Percentiles rank a stretch among this genome's conserved stretches.
These are phyloP conservation scores for Strix occidentalis DNA, from an alignment of 2,797 vertebrate genomes.

Conservation along the genomic window DNA sequence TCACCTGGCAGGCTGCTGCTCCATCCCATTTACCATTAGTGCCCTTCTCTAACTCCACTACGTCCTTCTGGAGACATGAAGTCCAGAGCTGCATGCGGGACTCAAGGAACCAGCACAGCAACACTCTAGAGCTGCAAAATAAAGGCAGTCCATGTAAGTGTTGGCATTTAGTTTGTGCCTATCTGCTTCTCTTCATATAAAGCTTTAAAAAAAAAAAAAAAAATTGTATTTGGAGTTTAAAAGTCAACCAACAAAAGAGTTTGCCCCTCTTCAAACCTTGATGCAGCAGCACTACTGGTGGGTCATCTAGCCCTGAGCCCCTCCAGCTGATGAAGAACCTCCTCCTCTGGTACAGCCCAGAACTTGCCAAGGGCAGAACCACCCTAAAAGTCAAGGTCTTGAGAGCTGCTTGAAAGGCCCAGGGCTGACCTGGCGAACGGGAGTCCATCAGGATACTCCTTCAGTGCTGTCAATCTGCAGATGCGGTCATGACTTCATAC, in stretches of 20 bases:
- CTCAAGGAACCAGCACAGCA: neutral
- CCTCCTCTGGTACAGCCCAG: neutral
- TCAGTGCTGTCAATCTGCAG: neutral
- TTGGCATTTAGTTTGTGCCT: neutral
- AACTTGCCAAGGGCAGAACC: neutral
- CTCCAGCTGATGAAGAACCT: neutral
- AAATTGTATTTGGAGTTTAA: neutral
- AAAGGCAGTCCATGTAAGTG: neutral
- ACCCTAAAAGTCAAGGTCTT: neutral
- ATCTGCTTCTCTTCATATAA: neutral
- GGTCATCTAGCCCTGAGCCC: neutral
- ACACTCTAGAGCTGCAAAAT: conserved; percentile 26
- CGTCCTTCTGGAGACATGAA: neutral
- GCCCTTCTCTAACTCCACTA: neutral
- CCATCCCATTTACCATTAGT: neutral
- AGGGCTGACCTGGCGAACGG: rapidly evolving
- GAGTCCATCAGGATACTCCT: neutral
- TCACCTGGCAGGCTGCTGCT: conserved; percentile 1
- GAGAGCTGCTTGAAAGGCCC: neutral
- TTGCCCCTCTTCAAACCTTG: neutral
- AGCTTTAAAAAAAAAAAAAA: neutral
- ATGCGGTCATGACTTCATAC: neutral
- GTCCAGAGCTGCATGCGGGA: neutral
- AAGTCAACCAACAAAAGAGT: neutral
- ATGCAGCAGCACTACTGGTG: neutral